Conservation (phyloP, 2,797 vertebrate genomes). For the Florisuga fusca region DNA sequence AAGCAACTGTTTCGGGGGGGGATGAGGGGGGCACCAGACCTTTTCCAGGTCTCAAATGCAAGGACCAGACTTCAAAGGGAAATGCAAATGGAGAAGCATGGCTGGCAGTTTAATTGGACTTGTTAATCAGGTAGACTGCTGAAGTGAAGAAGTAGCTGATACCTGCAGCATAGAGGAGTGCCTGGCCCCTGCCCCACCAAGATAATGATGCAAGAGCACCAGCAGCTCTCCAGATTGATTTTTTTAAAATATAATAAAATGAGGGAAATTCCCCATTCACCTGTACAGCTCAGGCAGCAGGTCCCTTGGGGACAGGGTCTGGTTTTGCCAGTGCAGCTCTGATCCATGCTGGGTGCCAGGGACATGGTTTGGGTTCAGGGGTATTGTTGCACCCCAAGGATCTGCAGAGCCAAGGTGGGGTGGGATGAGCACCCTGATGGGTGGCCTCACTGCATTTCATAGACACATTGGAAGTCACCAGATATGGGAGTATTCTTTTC, state of each 20-base stretch:
- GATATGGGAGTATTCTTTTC: not conserved
- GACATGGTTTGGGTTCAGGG: fast-evolving
- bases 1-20: not conserved
- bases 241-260: not conserved
- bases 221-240: not conserved
- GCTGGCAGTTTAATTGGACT: constrained; percentile 25
- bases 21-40: not conserved
- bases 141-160: not conserved
- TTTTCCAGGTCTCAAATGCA: not conserved
- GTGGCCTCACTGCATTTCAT: not conserved
- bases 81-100: not conserved
- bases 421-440: not conserved
- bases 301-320: fast-evolving
- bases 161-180: not conserved
- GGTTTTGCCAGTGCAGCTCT: not conserved
- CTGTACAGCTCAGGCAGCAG: not conserved
- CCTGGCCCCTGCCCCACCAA: not conserved
- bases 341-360: too few relatives aligned
- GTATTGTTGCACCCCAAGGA: fast-evolving
- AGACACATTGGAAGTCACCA: fast-evolving
- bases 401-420: not conserved
- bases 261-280: not conserved
- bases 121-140: constrained; percentile 15
- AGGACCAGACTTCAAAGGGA: constrained; percentile 38
- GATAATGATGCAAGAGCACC: not conserved